Evolutionary conservation across 2,888 invertebrate genomes (phyloP).

Genomic region (Creontiades dilutus): DNA sequence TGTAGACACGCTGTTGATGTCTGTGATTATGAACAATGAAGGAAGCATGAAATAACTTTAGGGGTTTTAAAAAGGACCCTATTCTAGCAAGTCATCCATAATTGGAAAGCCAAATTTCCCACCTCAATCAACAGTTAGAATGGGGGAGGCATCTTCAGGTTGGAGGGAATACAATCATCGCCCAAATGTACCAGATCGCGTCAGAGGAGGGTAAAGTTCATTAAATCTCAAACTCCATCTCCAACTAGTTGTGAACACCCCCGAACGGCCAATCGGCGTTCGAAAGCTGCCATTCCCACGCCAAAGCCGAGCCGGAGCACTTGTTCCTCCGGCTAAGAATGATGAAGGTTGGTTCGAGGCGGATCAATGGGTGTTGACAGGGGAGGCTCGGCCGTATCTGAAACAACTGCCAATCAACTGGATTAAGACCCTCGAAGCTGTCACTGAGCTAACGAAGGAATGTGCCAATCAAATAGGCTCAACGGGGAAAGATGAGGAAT

Average conservation of each 20-base stretch:
- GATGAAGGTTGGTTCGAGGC: neutral
- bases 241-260: neutral
- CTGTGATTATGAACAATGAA: neutral
- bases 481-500: neutral
- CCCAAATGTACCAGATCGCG: too few relatives aligned
- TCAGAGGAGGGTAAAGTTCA: neutral
- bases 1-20: too few relatives aligned
- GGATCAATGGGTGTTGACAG: slow-evolving; percentile 26
- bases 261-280: neutral
- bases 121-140: neutral
- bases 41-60: neutral
- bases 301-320: neutral
- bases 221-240: neutral
- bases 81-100: neutral
- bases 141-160: neutral
- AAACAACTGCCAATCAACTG: slow-evolving; percentile 30
- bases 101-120: neutral
- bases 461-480: slow-evolving; percentile 20
- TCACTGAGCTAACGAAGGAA: slow-evolving; percentile 17
- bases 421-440: neutral
- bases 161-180: too few relatives aligned
- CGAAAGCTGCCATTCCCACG: slow-evolving; percentile 28
- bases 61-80: neutral
- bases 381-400: slow-evolving; percentile 8
- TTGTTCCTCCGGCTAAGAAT: neutral